Base-by-base conservation (phyloP, 2,888 invertebrate genomes). In the Octodonta nipae region DNA sequence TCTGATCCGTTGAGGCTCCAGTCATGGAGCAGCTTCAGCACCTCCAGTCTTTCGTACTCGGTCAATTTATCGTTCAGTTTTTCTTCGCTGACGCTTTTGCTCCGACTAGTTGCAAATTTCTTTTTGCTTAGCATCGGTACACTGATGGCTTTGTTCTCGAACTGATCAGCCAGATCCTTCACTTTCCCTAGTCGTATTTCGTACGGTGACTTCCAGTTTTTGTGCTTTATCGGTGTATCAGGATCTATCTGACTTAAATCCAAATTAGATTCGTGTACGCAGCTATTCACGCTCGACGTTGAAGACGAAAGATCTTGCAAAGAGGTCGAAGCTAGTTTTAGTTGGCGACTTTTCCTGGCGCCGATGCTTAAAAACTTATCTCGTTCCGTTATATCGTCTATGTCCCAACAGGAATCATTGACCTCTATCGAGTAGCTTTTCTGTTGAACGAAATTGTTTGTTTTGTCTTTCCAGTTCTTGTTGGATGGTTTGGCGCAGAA, bases 131-230 rank as follows among this genome's bases (percentile, higher is more conserved):
- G 43, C 32, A 51, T 47, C 10, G 61, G 58, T 32, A 56, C 56
- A 38, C 61, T 61, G 8, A 46, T 48, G 7, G 60, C 52, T 34
- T 52, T 54, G 43, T 63, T 57, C 44, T 76, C 68, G 43, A 81
- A 83, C 55, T 75, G 78, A 51, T 75, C 74, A 0, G 79, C 68
- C 36, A 83, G 61, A 24, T 75, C 77, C 35, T 75, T 77, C 7
- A 28, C 42, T 6, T 37, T 37, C 8, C 26, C 13, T 3, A 22
- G 22, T 34, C 77, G 61, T 31, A 73, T 73, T 45, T 78, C 76
- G 44, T 77, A 76, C 1, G 78, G 78, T 0, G 77, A 77, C 47
- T 71, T 74, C 78, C 78, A 78, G 12, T 72, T 75, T 43, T 73
- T 75, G 30, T 54, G 54, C 10, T 52, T 42, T 3, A 55, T 51